A percentile compares a stretch with the other conserved stretches of the same genome.
Evolutionary conservation across 2,797 vertebrate species (phyloP).

Genomic region (Dryobates pubescens): DNA sequence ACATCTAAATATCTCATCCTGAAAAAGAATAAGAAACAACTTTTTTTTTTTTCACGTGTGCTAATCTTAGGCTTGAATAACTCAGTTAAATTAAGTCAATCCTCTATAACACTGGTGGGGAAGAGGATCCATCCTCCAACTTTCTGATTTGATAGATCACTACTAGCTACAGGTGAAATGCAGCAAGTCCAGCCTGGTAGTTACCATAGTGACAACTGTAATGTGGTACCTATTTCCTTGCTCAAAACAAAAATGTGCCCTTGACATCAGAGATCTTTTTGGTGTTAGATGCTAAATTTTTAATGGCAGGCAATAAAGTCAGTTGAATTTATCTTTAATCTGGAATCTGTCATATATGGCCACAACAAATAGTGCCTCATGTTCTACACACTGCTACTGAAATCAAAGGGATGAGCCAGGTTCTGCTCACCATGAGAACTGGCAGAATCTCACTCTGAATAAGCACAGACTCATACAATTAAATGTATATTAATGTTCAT

Average conservation of each 20-base stretch:
- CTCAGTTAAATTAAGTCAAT: not conserved
- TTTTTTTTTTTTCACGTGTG: not conserved
- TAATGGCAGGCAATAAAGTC: not conserved
- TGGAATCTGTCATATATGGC: not conserved
- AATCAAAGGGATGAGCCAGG: not conserved
- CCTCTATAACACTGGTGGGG: not conserved
- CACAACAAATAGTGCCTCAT: not conserved
- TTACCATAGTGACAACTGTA: constrained; percentile 48
- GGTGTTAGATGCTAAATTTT: constrained; percentile 35
- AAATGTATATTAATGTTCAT: not conserved
- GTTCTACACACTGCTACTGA: not conserved
- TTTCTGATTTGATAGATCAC: constrained; percentile 42
- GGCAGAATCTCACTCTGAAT: not conserved
- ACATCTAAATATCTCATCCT: not conserved
- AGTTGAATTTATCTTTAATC: not conserved
- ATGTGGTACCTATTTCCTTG: not conserved
- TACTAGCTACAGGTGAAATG: constrained; percentile 18
- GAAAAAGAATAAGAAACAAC: not conserved
- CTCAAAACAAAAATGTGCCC: constrained; percentile 35
- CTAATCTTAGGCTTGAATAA: not conserved
- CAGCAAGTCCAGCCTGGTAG: not conserved
- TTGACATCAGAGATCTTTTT: not conserved
- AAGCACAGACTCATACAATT: not conserved
- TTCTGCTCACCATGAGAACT: not conserved
- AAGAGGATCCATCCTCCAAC: not conserved